Evolutionary conservation across 53 echinoderm and acorn worm species (phyloP).

Genomic region (Apostichopus leukothele): DNA sequence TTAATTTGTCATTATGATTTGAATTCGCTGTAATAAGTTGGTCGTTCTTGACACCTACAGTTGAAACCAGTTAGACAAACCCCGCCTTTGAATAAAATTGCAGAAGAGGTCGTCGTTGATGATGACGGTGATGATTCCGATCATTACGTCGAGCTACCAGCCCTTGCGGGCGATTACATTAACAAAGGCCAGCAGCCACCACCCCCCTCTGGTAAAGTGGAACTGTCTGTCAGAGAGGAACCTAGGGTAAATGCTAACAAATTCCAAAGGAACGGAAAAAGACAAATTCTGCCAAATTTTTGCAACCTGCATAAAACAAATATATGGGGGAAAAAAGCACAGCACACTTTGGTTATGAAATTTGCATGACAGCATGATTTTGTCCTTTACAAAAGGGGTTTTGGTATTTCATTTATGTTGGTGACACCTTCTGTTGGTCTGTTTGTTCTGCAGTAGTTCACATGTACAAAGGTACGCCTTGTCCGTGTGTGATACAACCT

Average conservation of each 20-base stretch:
- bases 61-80: conserved; percentile 25
- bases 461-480: no score
- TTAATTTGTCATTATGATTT: no score
- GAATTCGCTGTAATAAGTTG: neutral
- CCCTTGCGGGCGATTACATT: conserved; percentile 8
- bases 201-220: neutral
- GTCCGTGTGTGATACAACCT: no score
- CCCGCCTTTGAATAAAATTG: conserved; percentile 28
- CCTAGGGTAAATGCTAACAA: conserved; percentile 16
- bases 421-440: no score
- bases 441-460: no score
- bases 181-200: neutral
- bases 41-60: conserved; percentile 22
- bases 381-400: neutral
- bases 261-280: neutral
- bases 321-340: neutral
- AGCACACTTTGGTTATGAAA: neutral
- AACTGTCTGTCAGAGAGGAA: conserved; percentile 27
- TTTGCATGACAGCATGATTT: neutral
- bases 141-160: conserved; percentile 27
- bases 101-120: neutral
- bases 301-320: neutral
- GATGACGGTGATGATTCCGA: conserved; percentile 10
- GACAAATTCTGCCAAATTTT: neutral
- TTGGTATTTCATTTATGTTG: no score